Percentiles rank a stretch among this genome's conserved stretches.
Conservation (phyloP, 2,113 vertebrate species). For the Microcebus ravelobensis region DNA sequence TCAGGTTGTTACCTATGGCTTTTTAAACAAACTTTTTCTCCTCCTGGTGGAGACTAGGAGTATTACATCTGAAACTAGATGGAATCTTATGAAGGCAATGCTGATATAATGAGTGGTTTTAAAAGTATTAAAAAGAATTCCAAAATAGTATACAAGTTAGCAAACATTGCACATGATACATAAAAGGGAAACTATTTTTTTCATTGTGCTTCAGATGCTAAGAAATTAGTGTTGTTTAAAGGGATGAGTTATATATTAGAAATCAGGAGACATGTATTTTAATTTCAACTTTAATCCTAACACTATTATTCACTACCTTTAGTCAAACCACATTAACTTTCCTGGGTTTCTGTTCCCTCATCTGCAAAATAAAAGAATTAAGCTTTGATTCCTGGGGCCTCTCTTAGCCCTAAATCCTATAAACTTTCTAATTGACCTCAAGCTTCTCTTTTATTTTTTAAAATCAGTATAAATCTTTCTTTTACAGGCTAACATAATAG, state of each 20-base stretch:
- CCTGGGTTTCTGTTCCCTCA: background rate
- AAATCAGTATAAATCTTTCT: background rate
- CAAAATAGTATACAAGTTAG: background rate
- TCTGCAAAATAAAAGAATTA: slow-evolving; percentile 35
- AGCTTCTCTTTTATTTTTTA: background rate
- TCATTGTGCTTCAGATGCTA: background rate
- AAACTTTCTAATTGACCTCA: background rate
- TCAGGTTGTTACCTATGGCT: background rate
- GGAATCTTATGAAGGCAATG: background rate
- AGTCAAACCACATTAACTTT: slow-evolving; percentile 11
- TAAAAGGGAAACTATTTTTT: slow-evolving; percentile 29
- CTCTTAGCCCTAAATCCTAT: background rate
- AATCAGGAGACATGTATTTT: background rate
- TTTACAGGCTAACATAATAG: background rate
- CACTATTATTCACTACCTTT: background rate
- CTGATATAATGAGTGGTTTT: slow-evolving; percentile 2
- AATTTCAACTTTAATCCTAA: slow-evolving; percentile 58
- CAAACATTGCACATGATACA: background rate
- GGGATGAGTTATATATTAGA: background rate
- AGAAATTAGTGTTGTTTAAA: slow-evolving; percentile 21
- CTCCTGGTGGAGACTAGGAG: slow-evolving; percentile 30
- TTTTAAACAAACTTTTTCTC: slow-evolving; percentile 50
- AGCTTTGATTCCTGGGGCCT: slow-evolving; percentile 12
- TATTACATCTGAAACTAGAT: slow-evolving; percentile 41
- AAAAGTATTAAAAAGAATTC: slow-evolving; percentile 2